phyloP scores from a whole-genome alignment of 2,888 invertebrate species.

The Hyalella azteca region DNA sequence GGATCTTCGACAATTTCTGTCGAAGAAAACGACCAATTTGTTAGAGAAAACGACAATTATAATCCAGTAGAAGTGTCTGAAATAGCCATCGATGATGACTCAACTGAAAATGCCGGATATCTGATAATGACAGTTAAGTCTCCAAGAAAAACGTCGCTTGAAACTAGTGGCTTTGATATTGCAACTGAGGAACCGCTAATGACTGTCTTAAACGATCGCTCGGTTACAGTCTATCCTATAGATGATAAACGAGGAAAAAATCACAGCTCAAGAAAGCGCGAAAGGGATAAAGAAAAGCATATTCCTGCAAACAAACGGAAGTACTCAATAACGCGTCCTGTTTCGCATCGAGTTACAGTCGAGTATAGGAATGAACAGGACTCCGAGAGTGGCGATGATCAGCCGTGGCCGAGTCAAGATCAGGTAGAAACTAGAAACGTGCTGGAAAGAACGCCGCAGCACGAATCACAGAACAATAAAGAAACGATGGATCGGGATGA shows the following conservation, averaged over 20 bases:
- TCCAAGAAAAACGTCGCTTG: not conserved
- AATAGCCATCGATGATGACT: too few relatives aligned
- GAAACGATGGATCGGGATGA: not conserved
- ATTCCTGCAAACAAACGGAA: not conserved
- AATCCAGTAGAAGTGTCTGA: too few relatives aligned
- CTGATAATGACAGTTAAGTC: not conserved
- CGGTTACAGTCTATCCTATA: not conserved
- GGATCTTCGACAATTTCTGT: too few relatives aligned
- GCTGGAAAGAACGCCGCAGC: not conserved
- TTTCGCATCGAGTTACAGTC: slow-evolving; percentile 1
- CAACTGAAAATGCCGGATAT: not conserved
- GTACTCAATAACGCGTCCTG: not conserved
- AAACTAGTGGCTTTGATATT: not conserved
- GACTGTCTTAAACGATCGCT: not conserved
- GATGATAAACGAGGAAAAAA: not conserved
- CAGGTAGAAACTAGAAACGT: not conserved
- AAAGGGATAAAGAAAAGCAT: slow-evolving; percentile 1
- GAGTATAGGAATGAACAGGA: not conserved
- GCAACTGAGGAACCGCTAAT: not conserved
- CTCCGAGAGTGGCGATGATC: not conserved
- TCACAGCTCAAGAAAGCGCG: not conserved
- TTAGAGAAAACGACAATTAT: too few relatives aligned
- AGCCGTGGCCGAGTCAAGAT: not conserved
- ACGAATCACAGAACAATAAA: not conserved
- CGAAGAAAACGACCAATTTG: too few relatives aligned